Percentiles rank a stretch among this genome's conserved stretches.
Evolutionary conservation across 1,140 invertebrate genomes (phyloP).

Genomic region (Telenomus remus): DNA sequence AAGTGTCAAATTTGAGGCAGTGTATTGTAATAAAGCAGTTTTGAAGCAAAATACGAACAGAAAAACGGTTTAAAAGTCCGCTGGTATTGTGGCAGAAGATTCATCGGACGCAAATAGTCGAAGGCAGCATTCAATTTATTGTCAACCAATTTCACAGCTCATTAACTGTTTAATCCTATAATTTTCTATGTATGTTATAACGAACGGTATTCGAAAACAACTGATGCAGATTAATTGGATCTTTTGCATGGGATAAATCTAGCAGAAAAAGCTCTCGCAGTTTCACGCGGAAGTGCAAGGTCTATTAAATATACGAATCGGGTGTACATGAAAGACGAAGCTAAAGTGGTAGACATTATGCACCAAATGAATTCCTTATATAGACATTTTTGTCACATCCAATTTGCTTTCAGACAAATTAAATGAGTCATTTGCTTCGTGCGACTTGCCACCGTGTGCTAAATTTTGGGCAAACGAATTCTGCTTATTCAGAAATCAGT

Average conservation of each 20-base stretch:
- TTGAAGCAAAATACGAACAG: too few species aligned
- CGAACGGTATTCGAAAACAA: slow-evolving; percentile 44
- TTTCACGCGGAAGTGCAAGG: slow-evolving; percentile 7
- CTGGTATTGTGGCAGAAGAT: too few species aligned
- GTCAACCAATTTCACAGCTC: slow-evolving; percentile 23
- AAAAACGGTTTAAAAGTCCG: too few species aligned
- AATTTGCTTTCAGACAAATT: slow-evolving; percentile 4
- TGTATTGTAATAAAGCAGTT: too few species aligned
- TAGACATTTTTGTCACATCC: slow-evolving; percentile 1
- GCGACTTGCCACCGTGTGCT: neutral
- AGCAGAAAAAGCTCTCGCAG: slow-evolving; percentile 19
- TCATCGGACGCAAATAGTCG: too few species aligned
- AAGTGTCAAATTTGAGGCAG: too few species aligned
- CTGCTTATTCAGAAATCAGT: slow-evolving; percentile 11
- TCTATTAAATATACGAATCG: slow-evolving; percentile 34
- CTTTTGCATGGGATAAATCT: slow-evolving; percentile 38
- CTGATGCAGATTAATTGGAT: slow-evolving; percentile 42
- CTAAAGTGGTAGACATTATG: slow-evolving; percentile 16
- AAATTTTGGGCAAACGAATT: slow-evolving; percentile 28
- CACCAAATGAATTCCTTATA: slow-evolving; percentile 29
- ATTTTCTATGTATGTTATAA: slow-evolving; percentile 39
- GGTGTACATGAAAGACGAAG: slow-evolving; percentile 20
- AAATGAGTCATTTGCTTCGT: slow-evolving; percentile 7
- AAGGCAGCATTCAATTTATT: slow-evolving; percentile 10
- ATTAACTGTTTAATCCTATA: slow-evolving; percentile 40